Percentiles rank a stretch among this genome's conserved stretches.
Conservation (phyloP, 2,113 vertebrate genomes). For the Dascyllus trimaculatus region DNA sequence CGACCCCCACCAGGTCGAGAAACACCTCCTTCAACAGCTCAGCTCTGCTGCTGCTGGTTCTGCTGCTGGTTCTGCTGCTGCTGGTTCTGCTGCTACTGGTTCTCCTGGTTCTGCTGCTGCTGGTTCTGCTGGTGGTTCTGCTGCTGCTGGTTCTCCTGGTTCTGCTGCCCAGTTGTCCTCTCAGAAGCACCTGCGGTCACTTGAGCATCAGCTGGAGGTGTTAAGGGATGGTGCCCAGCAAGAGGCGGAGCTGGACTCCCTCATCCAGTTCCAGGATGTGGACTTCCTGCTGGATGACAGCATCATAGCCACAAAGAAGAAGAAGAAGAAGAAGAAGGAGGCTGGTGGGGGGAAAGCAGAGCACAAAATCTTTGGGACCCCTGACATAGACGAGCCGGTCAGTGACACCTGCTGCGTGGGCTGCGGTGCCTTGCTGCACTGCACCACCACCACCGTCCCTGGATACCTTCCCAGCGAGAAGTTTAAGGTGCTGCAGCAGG, state of each 20-base stretch:
- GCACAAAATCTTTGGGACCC: constrained; percentile 75
- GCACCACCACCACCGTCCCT: constrained; percentile 73
- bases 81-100: neutral
- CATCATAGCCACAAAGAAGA: constrained; percentile 25
- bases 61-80: neutral
- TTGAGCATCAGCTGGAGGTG: constrained; percentile 67
- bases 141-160: neutral
- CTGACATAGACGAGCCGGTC: constrained; percentile 73
- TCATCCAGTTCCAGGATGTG: constrained; percentile 78
- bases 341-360: neutral
- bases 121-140: too few species aligned
- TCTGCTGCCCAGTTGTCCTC: neutral
- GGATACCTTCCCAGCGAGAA: constrained; percentile 91
- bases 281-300: constrained; percentile 63
- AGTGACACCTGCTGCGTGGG: constrained; percentile 86
- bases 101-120: neutral
- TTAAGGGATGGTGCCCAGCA: constrained; percentile 8
- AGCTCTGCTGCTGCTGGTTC: neutral
- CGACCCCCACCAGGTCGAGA: constrained; percentile 6
- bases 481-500: constrained; percentile 74
- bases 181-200: constrained; percentile 38
- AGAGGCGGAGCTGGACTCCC: constrained; percentile 35
- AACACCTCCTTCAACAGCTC: constrained; percentile 23
- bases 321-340: constrained; percentile 54
- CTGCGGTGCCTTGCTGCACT: constrained; percentile 91